Evolutionary conservation across 2,113 vertebrate species (phyloP), one percentile per base, ranked within the genome.

Genomic region (Brienomyrus longianalis): DNA sequence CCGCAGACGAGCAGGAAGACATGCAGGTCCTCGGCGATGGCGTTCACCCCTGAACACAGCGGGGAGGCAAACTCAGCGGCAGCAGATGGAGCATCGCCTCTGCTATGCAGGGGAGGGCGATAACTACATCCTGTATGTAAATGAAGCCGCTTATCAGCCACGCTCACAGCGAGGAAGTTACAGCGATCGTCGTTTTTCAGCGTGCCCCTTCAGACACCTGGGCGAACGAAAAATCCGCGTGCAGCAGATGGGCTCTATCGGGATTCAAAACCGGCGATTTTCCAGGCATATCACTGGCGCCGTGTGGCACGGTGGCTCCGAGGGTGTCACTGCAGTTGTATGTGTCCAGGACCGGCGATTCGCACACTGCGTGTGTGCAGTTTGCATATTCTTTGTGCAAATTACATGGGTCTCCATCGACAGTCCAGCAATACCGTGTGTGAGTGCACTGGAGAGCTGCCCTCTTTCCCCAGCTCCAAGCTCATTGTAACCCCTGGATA

Each of bases 1-100:
- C 98, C 97, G 59, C 98, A 98, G 27, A 98, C 94, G 94, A 98
- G 86, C 27, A 98, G 94, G 86, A 98, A 98, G 10, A 98, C 47
- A 0, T 43, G 92, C 0, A 96, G 89, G 39, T 91, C 89, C 45
- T 92, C 94, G 80, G 91, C 84, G 52, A 85, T 89, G 83, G 92
- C 87, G 0, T 90, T 91, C 83, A 97, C 93, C 91, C 52, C 97
- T 98, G 95, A 3, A 95, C 94, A 88, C 66, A 86, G 19, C 83
- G 7, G 19, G 43, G 43, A 90, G 92, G 92, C 83, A 45, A 23
- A 45, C 19, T 84, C 83, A 84, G 45, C 3, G 45, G 83, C 39
- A 21, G 45, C 39, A 47, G 83, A 84, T 47, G 45, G 83, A 23
- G 21, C 27, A 3, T 3, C 62, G 10, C 62, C 62, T 70, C 62